Base-by-base conservation (phyloP, 2,888 invertebrate genomes). In the Harpagoxenus sublaevis region DNA sequence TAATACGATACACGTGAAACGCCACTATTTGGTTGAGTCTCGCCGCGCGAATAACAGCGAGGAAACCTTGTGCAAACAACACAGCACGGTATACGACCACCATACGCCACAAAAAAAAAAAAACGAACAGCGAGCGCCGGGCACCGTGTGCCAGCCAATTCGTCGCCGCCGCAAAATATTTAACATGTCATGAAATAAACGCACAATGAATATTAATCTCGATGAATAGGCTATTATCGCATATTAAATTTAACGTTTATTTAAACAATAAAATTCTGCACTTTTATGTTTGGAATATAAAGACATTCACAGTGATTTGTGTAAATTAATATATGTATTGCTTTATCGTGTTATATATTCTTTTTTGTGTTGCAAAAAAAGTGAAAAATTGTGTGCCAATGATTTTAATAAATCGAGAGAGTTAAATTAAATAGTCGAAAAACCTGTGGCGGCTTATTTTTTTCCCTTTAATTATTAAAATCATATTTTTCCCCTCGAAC, bases 1-100 rank as follows among this genome's bases (percentile, higher is more conserved):
- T 45, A 15, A 65, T 15, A 28, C 15, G 45, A 45, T 23, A 23
- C 23, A 66, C n/a, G 9, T 28, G 45, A 0, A 45, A 45, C 12
- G 12, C 3, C 65, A 8, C 23, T 45, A 15, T 8, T 66, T 23
- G 65, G 23, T 12, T 23, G 9, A n/a, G 63, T 45, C 45, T 66
- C 23, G 15, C 15, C 65, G 28, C 45, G 5, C 3, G 42, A 66
- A 45, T 45, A 45, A 28, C 45, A 66, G 15, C 65, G 15, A 65
- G 65, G 42, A 28, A 66, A 66, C 45, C 15, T 45, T 66, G 45
- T 45, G 45, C 45, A 66, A 65, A 66, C 23, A 45, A 48, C 48
- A 42, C 35, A 28, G 3, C 28, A 15, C 28, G 42, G 0, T 23
- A 28, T 23, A 23, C 0, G 23, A 23, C 23, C 23, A 23, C 23